Percentiles rank a stretch among this genome's conserved stretches.
Evolutionary conservation across 2,113 vertebrate genomes (phyloP).

Genomic region (Festucalex cinctus): DNA sequence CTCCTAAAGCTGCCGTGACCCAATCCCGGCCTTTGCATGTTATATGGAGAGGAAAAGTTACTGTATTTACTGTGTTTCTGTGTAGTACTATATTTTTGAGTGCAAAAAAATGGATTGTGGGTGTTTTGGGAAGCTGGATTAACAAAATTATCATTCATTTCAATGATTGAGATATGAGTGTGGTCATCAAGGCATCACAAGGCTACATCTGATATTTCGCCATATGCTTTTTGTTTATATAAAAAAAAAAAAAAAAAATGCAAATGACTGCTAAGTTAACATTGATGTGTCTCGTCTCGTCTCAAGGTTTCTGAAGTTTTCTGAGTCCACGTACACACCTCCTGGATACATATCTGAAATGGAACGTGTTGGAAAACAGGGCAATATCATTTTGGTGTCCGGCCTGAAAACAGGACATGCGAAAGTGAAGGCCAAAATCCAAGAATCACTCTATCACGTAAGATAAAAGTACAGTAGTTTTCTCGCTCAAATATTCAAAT

Average conservation of each 20-base stretch:
- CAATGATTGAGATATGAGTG: background rate
- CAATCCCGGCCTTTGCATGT: background rate
- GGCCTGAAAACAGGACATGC: constrained; percentile 81
- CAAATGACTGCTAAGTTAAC: background rate
- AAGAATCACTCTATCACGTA: constrained; percentile 74
- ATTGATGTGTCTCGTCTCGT: background rate
- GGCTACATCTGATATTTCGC: background rate
- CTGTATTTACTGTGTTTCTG: no score
- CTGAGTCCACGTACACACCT: constrained; percentile 89
- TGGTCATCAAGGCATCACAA: background rate
- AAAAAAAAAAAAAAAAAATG: no score
- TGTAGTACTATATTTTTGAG: background rate
- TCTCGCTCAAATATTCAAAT: constrained; percentile 1
- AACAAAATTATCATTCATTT: background rate
- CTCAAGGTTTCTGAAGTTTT: constrained; percentile 86
- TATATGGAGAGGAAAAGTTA: background rate
- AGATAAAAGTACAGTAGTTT: background rate
- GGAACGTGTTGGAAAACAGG: constrained; percentile 90
- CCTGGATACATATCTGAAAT: constrained; percentile 90
- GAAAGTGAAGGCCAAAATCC: constrained; percentile 78
- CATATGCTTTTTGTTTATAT: background rate
- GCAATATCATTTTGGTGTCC: constrained; percentile 75
- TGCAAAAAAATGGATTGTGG: background rate
- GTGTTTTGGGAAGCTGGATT: background rate
- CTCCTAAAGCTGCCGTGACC: no score